Conservation (phyloP, 2,888 invertebrate genomes). For the Heliconius aoede region DNA sequence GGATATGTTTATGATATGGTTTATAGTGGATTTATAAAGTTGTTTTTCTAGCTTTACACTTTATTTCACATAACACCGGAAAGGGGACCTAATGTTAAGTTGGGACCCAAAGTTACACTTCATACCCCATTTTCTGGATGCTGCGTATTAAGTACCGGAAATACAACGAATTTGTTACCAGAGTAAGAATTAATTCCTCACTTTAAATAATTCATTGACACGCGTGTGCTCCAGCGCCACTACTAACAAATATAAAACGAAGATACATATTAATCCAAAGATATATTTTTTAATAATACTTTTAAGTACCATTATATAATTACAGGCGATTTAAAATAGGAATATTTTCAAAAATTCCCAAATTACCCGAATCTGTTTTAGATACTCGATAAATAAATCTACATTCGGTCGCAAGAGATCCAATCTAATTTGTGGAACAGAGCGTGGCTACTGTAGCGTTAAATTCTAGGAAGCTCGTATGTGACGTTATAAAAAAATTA, state of each 20-base stretch:
- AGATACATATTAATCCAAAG: too few species aligned
- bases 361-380: neutral
- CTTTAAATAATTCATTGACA: too few species aligned
- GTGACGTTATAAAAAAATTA: slow-evolving; percentile 14
- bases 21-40: too few species aligned
- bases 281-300: too few species aligned
- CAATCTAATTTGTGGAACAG: slow-evolving; percentile 22
- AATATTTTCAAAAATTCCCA: slow-evolving; percentile 14
- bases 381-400: slow-evolving; percentile 25
- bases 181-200: too few species aligned
- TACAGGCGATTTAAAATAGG: neutral
- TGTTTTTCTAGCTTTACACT: too few species aligned
- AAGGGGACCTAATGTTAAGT: neutral
- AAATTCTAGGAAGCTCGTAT: neutral
- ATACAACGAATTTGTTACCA: neutral
- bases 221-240: too few species aligned
- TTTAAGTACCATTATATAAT: too few species aligned
- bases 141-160: neutral
- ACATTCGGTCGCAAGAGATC: slow-evolving; percentile 21
- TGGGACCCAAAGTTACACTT: too few species aligned
- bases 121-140: neutral
- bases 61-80: too few species aligned
- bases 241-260: too few species aligned
- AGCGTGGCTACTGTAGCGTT: neutral
- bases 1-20: too few species aligned